phyloP scores from a whole-genome alignment of 1,140 invertebrate species.

The Trypoxylus dichotomus region DNA sequence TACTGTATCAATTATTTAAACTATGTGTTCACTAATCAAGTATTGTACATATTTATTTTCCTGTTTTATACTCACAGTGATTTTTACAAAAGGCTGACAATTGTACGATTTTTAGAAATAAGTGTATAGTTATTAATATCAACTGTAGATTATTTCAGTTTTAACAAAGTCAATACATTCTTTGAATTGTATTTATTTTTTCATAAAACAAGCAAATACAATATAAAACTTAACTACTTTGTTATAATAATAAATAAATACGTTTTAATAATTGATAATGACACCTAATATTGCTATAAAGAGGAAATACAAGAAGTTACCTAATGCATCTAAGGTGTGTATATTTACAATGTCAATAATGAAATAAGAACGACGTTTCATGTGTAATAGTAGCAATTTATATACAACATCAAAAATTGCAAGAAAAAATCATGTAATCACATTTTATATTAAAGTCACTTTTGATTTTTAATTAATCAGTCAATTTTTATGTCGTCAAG shows the following conservation, averaged over 20 bases:
- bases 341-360: slow-evolving; percentile 17
- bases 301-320: neutral
- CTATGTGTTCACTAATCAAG: slow-evolving; percentile 10
- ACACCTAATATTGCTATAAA: slow-evolving; percentile 19
- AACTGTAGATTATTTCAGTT: neutral
- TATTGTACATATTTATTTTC: slow-evolving; percentile 8
- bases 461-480: neutral
- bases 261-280: neutral
- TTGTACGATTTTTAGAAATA: neutral
- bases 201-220: slow-evolving; percentile 14
- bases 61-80: neutral
- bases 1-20: neutral
- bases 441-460: slow-evolving; percentile 15
- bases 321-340: slow-evolving; percentile 3
- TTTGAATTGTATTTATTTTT: neutral
- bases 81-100: slow-evolving; percentile 16
- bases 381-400: neutral
- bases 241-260: slow-evolving; percentile 16
- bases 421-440: neutral
- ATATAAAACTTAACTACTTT: slow-evolving; percentile 13
- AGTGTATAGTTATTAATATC: neutral
- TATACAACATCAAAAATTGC: slow-evolving; percentile 8
- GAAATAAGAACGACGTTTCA: neutral
- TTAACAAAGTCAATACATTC: neutral
- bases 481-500: neutral